Evolutionary conservation across 2,888 invertebrate species (phyloP), one percentile per base, ranked within the genome.

Genomic region (Frankliniella intonsa): DNA sequence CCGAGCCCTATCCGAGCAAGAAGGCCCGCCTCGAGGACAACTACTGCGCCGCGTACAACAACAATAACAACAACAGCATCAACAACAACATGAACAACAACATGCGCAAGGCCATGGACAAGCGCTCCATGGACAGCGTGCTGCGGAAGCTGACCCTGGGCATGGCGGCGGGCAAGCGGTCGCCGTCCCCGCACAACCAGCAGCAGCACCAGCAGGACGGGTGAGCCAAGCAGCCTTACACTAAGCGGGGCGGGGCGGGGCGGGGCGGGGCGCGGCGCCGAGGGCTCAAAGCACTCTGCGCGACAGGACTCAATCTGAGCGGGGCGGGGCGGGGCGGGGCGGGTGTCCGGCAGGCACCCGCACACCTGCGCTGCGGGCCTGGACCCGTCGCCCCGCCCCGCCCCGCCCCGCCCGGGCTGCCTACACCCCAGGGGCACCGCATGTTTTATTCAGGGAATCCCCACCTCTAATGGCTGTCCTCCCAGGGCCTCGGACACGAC

Each of bases 361-460:
- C 55, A 55, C 55, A 14, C 55, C 17, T 17, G 38, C 38, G 5
- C 17, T 17, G 38, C 38, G 5, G 38, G 38, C 38, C 38, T n/a
- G n/a, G n/a, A n/a, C n/a, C n/a, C n/a, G n/a, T n/a, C 38, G 38
- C 38, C 38, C 38, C 38, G 38, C 38, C 38, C 38, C 38, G 38
- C 38, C 38, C 17, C 55, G 2, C 12, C 12, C 51, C 38, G 5
- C 38, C 38, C 2, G 38, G 38, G 38, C 38, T 38, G 38, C 38
- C 38, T 38, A 38, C 38, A 38, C 38, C 38, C 38, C 38, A 38
- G 38, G 38, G 38, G 38, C 38, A 38, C 38, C 38, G 38, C 69
- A 69, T 69, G 69, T 69, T 69, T 69, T 69, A 69, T 69, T 69
- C 69, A 69, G 25, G 69, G 25, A 69, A 69, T 69, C 69, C 22